Evolutionary conservation across 2,797 vertebrate genomes (phyloP), one percentile per base, ranked within the genome.

Genomic region (Danio jaintianensis): DNA sequence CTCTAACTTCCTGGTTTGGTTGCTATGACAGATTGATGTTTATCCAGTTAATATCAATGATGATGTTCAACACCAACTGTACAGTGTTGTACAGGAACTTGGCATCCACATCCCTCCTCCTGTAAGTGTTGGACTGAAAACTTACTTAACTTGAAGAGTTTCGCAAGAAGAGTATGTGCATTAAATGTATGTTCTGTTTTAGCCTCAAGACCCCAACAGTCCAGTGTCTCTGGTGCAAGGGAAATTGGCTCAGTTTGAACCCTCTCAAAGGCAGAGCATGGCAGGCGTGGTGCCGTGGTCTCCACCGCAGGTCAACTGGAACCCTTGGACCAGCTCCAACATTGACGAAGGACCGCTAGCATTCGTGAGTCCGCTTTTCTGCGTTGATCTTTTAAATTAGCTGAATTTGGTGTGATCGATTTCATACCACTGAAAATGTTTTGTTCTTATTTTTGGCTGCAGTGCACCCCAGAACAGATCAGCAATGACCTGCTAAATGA

Each of bases 271-370:
- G n/a, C 97, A 98, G 81, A 95, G 77, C 43, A 89, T 85, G 0
- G 87, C 85, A 0, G 98, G 96, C 0, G 97, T 98, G 50, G 96
- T 99, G 58, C 97, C 97, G 0, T 99, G 98, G 98, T 99, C 98
- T 2, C 98, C 98, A 0, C 98, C 98, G 0, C 97, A 99, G 75
- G 93, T 96, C 89, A 99, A 99, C 91, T 99, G 98, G 98, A 99
- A 98, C 91, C 98, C 98, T 20, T 99, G 98, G 98, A 99, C 96
- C 45, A 96, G 96, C 91, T 95, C 95, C 92, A 99, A 99, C 91
- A 99, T 99, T 11, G 98, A 99, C 55, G 98, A 99, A 4, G 98
- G 98, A 0, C 98, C 98, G 0, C 88, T 96, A 81, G 95, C 95
- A 58, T 95, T 91, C 82, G 94, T 95, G 86, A 93, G 95, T 88